Evolutionary conservation across 92 coral and sea anemone genomes (phyloP), one percentile per base, ranked within the genome.

Genomic region (Nematostella vectensis): DNA sequence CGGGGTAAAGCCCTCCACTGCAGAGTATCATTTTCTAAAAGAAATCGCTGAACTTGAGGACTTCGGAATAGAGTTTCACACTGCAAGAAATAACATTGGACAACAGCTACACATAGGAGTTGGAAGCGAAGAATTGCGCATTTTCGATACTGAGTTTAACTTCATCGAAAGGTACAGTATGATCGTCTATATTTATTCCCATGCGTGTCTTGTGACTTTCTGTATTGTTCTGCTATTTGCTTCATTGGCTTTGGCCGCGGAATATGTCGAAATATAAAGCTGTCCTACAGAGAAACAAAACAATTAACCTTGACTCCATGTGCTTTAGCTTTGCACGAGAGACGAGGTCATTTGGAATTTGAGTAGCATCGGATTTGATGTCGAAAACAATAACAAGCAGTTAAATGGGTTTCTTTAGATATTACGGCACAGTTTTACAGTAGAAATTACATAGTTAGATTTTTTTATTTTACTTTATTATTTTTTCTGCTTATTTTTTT

Each of bases 11-110:
- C 59, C 94, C 48, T 59, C 78, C 2, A 64, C 88, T 64, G 89
- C 99, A 0, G 76, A 86, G 52, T 88, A 93, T 67, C 68, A 78
- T 48, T 93, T 88, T 57, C 58, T 93, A 52, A 88, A 86, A 71
- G 96, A 93, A 56, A 60, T 93, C 25, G 81, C 91, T 21, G 47
- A 54, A 39, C 59, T 93, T 60, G 93, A 93, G 47, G 69, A 88
- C 40, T 93, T 78, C 47, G 95, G 96, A 37, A 78, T 80, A n/a
- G 99, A 93, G 55, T 86, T 81, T 54, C 96, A 93, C 63, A 49
- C 79, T 6, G 99, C 83, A 12, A 82, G 79, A 51, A 78, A 82
- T 52, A 62, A 65, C 20, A 74, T 63, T 16, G 89, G 87, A 39
- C 39, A 52, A 13, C 43, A 77, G 25, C 53, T 79, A 45, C 67